phyloP scores from a whole-genome alignment of 1,140 invertebrate genomes.

The Tyrophagus putrescentiae region DNA sequence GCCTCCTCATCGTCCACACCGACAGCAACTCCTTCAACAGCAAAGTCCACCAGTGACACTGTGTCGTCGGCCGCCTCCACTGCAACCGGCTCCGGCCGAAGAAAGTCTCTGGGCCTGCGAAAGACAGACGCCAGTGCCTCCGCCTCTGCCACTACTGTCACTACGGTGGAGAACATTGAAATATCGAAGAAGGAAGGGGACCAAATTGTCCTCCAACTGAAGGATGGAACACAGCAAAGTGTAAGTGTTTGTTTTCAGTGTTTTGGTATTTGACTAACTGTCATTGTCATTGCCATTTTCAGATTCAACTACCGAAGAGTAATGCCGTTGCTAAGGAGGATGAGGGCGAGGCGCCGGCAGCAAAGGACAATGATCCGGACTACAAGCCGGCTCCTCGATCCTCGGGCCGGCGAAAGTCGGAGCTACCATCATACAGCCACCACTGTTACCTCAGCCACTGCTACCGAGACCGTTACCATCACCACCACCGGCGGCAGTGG shows the following conservation, averaged over 20 bases:
- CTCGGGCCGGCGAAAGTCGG: background rate
- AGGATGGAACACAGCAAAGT: background rate
- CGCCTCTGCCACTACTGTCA: slow-evolving; percentile 4
- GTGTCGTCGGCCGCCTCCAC: background rate
- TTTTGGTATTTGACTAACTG: background rate
- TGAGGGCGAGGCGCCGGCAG: no score
- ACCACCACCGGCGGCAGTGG: background rate
- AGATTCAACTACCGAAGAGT: no score
- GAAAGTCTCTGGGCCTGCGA: background rate
- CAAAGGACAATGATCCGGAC: background rate
- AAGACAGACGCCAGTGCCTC: background rate
- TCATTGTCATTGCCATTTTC: no score
- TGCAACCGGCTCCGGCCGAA: background rate
- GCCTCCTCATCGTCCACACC: background rate
- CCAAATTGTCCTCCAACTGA: background rate
- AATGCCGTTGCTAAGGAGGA: no score
- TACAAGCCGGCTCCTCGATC: slow-evolving; percentile 3
- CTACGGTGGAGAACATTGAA: background rate
- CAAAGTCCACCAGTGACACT: background rate
- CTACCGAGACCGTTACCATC: background rate
- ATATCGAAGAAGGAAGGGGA: background rate
- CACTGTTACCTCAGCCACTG: background rate
- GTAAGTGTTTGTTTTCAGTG: background rate
- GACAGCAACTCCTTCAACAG: no score
- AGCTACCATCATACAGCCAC: background rate